phyloP scores from a whole-genome alignment of 2,797 vertebrate species.

The Enteromius unitaeniatus region DNA sequence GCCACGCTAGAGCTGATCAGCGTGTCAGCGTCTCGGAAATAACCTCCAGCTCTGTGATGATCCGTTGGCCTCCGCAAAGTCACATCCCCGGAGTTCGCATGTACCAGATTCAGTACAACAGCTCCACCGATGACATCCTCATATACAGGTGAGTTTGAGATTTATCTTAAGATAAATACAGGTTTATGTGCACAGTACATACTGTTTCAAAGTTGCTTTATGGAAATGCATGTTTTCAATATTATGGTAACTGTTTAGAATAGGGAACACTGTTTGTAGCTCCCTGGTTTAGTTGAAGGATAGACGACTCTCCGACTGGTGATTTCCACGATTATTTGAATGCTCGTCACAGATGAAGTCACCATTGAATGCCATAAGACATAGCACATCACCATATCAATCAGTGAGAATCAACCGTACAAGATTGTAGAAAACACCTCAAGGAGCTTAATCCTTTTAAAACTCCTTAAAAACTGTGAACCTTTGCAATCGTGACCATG shows the following conservation, averaged over 20 bases:
- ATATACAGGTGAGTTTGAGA: conserved; percentile 86
- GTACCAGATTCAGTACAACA: conserved; percentile 98
- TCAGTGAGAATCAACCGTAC: neutral
- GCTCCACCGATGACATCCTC: conserved; percentile 88
- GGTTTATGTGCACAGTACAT: neutral
- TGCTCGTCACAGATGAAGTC: neutral
- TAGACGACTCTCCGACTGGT: neutral
- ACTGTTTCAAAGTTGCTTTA: neutral
- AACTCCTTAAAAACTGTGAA: neutral
- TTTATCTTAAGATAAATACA: neutral
- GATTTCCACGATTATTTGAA: conserved; percentile 2
- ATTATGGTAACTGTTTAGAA: no score
- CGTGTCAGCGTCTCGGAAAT: conserved; percentile 86
- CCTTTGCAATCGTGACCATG: neutral
- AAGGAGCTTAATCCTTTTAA: neutral
- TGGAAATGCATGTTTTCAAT: neutral
- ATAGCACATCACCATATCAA: no score
- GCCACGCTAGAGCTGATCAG: conserved; percentile 74
- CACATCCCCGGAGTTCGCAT: conserved; percentile 88
- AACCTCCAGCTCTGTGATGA: conserved; percentile 83
- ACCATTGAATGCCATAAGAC: neutral
- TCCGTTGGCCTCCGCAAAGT: conserved; percentile 89
- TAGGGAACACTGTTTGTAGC: no score
- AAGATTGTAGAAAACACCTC: neutral
- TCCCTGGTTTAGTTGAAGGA: no score